Base-by-base conservation (phyloP, 2,797 vertebrate genomes). In the Acanthopagrus latus region DNA sequence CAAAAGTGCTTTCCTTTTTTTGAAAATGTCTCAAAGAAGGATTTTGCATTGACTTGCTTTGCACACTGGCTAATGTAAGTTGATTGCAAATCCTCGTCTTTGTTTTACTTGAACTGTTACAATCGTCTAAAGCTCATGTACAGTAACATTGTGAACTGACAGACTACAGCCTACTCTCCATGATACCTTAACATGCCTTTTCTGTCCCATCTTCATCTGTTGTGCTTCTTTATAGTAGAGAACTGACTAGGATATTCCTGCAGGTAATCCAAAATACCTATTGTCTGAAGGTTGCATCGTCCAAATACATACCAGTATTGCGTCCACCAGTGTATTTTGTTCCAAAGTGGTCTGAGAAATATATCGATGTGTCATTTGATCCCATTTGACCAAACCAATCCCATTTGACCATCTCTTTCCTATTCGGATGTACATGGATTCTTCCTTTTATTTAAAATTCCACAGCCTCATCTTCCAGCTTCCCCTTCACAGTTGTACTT, bases 211-310 rank as follows among this genome's bases (percentile, higher is more conserved):
- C 96, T 97, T 96, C 97, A 96, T 97, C 84, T 97, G 93, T 94
- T 96, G 95, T 96, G 96, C 96, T 96, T 97, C 95, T 98, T 94
- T 97, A 90, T 98, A 99, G 96, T 99, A 97, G 97, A 99, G 96
- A 97, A 98, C 96, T 99, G 97, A 99, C 94, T 99, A 99, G 97
- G 98, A 99, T 96, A 90, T 96, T 95, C 92, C 95, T 81, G 86
- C 97, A 99, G 98, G 98, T 99, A 99, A 99, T 96, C 84, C 86
- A 94, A 94, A 86, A 95, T 76, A 91, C 91, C 92, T 95, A 88
- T 89, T 93, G 79, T 90, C 78, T 93, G 93, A 87, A 94, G 94
- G 95, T 95, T 95, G 95, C 96, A 94, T 97, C 95, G 96, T 96
- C 93, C 93, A 94, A 96, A 95, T 91, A 97, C 95, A 94, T 95